Evolutionary conservation across 2,113 vertebrate genomes (phyloP), one percentile per base, ranked within the genome.

Genomic region (human): DNA sequence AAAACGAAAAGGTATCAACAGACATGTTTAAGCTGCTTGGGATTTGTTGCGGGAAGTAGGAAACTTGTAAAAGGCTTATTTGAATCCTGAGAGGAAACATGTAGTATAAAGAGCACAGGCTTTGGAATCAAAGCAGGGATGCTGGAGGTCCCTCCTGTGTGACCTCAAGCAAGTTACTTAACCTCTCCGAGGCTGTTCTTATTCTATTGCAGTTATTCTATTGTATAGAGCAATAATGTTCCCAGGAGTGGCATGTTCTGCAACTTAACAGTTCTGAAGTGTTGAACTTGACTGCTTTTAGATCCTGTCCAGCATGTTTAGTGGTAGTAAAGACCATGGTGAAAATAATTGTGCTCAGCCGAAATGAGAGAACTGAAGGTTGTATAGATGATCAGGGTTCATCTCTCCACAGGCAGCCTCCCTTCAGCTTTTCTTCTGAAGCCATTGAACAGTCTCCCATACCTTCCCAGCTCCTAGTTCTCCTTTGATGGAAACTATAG

Each of bases 31-130:
- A 85, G 70, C 73, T 40, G 12, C 86, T 80, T 72, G 48, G 75
- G 76, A 89, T 96, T 94, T 13, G 59, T 95, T 52, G 66, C 73
- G 22, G 76, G 40, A 97, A 84, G 27, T 22, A 89, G 73, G 79
- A 61, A 90, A 88, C 55, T 81, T 93, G 83, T 90, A 79, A 76
- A 76, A 76, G 27, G 22, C 48, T 35, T 40, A 50, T 27, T 59
- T 92, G 82, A 94, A 76, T n/a, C 38, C 38, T 3, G 22, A 81
- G 73, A 80, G 20, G 18, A 92, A 68, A 43, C 4, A 7, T 23
- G 12, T 43, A 32, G 25, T 48, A 4, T 83, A 76, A 87, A 61
- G 13, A 32, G 38, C 52, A 55, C 3, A 59, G 35, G 13, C 55
- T 94, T 52, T 75, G 55, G 43, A 75, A 64, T 64, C n/a, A 83